Base-by-base conservation (phyloP, 2,113 vertebrate species). In the Piaya cayana region DNA sequence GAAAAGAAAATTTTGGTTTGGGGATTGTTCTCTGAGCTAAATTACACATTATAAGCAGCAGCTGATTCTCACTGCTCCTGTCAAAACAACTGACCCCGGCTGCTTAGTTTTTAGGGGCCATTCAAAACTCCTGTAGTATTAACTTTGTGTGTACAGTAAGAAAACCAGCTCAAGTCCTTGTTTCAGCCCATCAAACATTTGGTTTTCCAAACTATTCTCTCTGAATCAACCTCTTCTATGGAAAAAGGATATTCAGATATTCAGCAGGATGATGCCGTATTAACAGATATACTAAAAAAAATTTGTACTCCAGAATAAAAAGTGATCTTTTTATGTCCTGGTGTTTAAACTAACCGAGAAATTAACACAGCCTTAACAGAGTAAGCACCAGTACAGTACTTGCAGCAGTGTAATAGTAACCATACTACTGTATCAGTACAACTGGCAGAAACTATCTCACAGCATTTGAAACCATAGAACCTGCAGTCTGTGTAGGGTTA, bases 401-500 rank as follows among this genome's bases (percentile, higher is more conserved):
- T 55, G 10, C 29, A 62, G 11, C 6, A n/a, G 8, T 3, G 17
- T 64, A 49, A 20, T 21, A 20, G 27, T 7, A 56, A 32, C 15
- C 49, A 22, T 11, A 22, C 27, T 34, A 15, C 12, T 15, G 4
- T 23, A 15, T 20, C 59, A 20, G 17, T 53, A 18, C 4, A 62
- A 74, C 25, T 43, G 30, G 29, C 14, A 29, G 23, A 62, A 18
- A 6, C 36, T 30, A 81, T 25, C 34, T 42, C 12, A 30, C 14
- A 67, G 8, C 50, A 11, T 8, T 52, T 68, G 60, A 60, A 76
- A 50, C 6, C 11, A 19, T 25, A 56, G 18, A 52, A 2, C 19
- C 21, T 59, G 6, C 7, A 45, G 32, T 59, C 36, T 20, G 15
- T 0, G 0, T 32, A 5, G 15, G 20, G 4, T 3, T 42, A 6